phyloP scores from a whole-genome alignment of 2,113 vertebrate genomes.

The Danio rerio region DNA sequence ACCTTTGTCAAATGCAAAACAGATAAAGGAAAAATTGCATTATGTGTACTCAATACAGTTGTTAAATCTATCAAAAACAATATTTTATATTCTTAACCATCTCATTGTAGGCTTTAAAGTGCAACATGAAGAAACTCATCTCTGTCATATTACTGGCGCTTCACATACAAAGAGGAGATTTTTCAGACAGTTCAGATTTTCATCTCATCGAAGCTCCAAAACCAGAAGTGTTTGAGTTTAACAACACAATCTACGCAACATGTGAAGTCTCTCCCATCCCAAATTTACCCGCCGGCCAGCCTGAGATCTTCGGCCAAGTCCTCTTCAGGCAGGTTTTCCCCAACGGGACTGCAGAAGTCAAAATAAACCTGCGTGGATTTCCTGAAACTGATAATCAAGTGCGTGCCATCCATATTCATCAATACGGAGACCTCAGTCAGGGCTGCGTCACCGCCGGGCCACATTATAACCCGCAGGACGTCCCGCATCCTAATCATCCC shows the following conservation, averaged over 20 bases:
- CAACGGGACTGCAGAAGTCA: constrained; percentile 67
- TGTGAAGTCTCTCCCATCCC: constrained; percentile 74
- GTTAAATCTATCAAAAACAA: too few relatives aligned
- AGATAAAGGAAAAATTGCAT: too few relatives aligned
- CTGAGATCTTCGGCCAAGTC: constrained; percentile 72
- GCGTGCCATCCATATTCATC: constrained; percentile 80
- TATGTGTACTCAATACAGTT: too few relatives aligned
- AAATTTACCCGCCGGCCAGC: constrained; percentile 63
- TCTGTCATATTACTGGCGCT: constrained; percentile 22
- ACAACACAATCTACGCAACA: constrained; percentile 57
- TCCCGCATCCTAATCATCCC: constrained; percentile 78
- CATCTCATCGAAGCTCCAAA: constrained; percentile 35
- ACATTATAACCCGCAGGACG: constrained; percentile 79
- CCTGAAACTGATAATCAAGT: constrained; percentile 40
- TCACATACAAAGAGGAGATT: not conserved
- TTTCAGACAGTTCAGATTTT: not conserved
- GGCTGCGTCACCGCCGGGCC: constrained; percentile 74
- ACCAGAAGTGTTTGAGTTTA: not conserved
- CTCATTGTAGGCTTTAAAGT: constrained; percentile 21
- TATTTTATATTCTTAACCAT: too few relatives aligned
- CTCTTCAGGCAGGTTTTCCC: constrained; percentile 75
- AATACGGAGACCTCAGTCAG: constrained; percentile 77
- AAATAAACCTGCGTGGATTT: constrained; percentile 77
- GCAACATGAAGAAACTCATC: constrained; percentile 12
- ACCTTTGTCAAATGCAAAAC: too few relatives aligned